Evolutionary conservation across 2,797 vertebrate species (phyloP), one percentile per base, ranked within the genome.

Genomic region (Hydrocynus forskahlii): DNA sequence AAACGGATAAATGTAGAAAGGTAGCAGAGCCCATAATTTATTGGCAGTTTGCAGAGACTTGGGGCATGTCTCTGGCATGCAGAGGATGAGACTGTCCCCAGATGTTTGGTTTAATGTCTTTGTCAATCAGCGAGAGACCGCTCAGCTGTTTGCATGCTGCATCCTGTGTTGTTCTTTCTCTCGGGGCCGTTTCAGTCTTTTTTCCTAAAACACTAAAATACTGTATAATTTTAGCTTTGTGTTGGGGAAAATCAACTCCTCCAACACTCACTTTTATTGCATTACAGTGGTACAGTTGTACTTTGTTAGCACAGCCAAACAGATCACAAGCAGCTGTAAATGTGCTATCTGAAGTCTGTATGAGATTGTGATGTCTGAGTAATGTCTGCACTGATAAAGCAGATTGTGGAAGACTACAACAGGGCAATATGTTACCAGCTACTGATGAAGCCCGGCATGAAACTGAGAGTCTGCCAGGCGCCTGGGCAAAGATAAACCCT

Each of bases 41-140:
- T 69, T 77, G 50, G 75, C 67, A 59, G 52, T 60, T 43, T 75
- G 23, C 29, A 67, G 55, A 68, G 69, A 66, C 21, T 62, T 52
- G 17, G 40, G 8, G 25, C 55, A 16, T 55, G 35, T 76, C 71
- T 79, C 43, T 62, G 60, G 10, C 43, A 68, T 45, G 71, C 35
- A 70, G 64, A 55, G 43, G 66, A 79, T 79, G 79, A 73, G 25
- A 57, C 59, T 19, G 52, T 48, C 21, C 75, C 57, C 35, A 4
- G 70, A 67, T 78, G 57, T 48, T 38, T 66, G 62, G 25, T 69
- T 80, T 69, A 74, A 57, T 38, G 59, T 83, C 55, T 82, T 66
- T 59, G 17, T 17, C 74, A 62, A 35, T 68, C 68, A 52, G 10
- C 76, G 57, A 35, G 5, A 80, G 12, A 1, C n/a, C 9, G 21